Evolutionary conservation across 2,797 vertebrate genomes (phyloP).

Genomic region (Manis pentadactyla): DNA sequence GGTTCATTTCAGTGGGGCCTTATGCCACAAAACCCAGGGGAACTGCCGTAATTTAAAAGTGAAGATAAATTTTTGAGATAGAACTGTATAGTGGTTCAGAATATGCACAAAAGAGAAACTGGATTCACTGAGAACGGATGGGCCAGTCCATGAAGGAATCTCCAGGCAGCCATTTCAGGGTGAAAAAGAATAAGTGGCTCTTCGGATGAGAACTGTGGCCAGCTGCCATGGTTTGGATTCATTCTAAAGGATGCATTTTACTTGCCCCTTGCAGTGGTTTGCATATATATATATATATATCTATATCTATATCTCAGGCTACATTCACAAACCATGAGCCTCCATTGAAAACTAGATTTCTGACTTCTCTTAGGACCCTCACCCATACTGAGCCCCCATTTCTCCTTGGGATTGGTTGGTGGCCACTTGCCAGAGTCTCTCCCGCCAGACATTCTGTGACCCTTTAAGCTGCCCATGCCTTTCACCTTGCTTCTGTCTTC

Average conservation of each 20-base stretch:
- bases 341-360: not conserved
- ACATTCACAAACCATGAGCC: not conserved
- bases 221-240: accelerated
- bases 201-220: not conserved
- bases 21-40: constrained; percentile 24
- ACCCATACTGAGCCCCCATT: accelerated
- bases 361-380: not conserved
- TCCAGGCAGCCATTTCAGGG: not conserved
- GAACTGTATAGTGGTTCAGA: not conserved
- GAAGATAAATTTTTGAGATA: constrained; percentile 33
- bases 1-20: constrained; percentile 30
- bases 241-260: not conserved
- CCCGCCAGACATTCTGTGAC: too few species aligned
- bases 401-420: not conserved
- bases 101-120: not conserved
- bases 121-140: not conserved
- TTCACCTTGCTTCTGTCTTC: accelerated
- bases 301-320: not conserved
- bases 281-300: too few species aligned
- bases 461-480: too few species aligned
- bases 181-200: not conserved
- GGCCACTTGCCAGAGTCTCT: not conserved
- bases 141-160: not conserved
- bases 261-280: not conserved
- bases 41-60: not conserved